These are phyloP conservation scores for Acromyrmex charruanus DNA, from an alignment of 1,140 invertebrate genomes.

Conservation along the genomic window DNA sequence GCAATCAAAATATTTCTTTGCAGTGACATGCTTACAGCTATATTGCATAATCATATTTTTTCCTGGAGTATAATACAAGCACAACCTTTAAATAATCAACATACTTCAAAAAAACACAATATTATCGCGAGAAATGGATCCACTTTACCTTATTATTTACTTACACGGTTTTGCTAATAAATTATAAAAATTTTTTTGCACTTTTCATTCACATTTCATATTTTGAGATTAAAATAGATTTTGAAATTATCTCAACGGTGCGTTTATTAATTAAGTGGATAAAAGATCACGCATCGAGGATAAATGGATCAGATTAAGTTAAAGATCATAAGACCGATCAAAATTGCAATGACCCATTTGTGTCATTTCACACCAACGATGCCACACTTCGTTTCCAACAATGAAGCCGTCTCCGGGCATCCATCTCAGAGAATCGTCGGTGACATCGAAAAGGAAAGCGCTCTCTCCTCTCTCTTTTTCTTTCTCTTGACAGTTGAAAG, in stretches of 20 bases:
- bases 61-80: too few species aligned
- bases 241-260: too few species aligned
- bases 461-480: constrained; percentile 44
- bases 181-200: neutral
- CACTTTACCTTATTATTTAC: too few species aligned
- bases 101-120: too few species aligned
- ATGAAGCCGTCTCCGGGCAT: constrained; percentile 31
- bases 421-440: constrained; percentile 61
- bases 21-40: too few species aligned
- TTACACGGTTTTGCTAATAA: neutral
- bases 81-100: too few species aligned
- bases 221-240: neutral
- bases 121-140: too few species aligned
- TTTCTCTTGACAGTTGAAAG: constrained; percentile 56
- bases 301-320: neutral
- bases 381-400: constrained; percentile 16
- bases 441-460: constrained; percentile 54
- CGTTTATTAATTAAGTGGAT: neutral
- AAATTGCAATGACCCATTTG: constrained; percentile 38
- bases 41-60: too few species aligned
- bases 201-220: neutral
- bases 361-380: constrained; percentile 25
- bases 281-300: neutral
- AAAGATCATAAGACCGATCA: constrained; percentile 34
- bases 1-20: too few species aligned